These are phyloP conservation scores for Stenotaenia linearis DNA, from an alignment of 2,888 invertebrate species.

Conservation along the genomic window DNA sequence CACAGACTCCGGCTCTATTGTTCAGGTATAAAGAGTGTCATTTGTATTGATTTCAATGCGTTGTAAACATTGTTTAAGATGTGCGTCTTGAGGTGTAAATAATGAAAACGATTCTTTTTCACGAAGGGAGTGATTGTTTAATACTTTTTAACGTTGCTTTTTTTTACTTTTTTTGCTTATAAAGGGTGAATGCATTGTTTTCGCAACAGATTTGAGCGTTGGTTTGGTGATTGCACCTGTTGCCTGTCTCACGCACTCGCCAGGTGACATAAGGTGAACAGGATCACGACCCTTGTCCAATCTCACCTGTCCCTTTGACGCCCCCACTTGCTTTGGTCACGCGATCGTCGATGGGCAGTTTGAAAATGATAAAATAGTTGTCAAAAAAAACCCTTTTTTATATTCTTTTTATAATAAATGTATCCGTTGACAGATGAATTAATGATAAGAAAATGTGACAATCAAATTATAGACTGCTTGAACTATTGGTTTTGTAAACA, in stretches of 20 bases:
- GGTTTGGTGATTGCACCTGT: constrained; percentile 12
- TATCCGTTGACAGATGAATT: background rate
- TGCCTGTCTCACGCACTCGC: constrained; percentile 7
- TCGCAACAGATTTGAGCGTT: constrained; percentile 7
- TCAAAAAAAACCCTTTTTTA: background rate
- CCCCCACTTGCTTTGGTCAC: constrained; percentile 13
- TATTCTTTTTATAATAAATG: background rate
- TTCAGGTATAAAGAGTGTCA: constrained; percentile 26
- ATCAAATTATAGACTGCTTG: background rate
- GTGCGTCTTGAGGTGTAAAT: constrained; percentile 21
- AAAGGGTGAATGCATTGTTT: background rate
- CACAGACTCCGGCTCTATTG: constrained; percentile 14
- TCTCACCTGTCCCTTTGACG: background rate
- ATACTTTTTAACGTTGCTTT: background rate
- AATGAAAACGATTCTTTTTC: background rate
- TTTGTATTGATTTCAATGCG: constrained; percentile 26
- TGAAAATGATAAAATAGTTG: background rate
- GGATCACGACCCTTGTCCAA: constrained; percentile 26
- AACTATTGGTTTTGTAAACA: background rate
- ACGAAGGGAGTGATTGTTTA: background rate
- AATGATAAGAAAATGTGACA: background rate
- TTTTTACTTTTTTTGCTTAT: background rate
- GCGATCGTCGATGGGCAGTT: background rate
- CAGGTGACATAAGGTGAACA: constrained; percentile 21
- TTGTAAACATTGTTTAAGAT: constrained; percentile 26